Conservation (phyloP, 2,888 invertebrate species). For the Hydriomena furcata region DNA sequence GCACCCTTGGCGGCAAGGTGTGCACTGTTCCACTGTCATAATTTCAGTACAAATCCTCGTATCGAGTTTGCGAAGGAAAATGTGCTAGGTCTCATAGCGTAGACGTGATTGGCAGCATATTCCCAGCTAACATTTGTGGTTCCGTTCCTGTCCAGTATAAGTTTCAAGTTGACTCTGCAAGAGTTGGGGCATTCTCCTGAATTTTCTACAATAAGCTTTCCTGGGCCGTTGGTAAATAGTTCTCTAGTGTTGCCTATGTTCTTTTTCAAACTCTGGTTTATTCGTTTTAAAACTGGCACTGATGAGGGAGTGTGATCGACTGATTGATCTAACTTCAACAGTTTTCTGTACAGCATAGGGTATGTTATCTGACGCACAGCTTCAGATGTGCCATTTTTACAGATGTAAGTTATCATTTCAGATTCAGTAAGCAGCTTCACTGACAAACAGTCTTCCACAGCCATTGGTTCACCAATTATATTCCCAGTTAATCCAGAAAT, state of each 20-base stretch:
- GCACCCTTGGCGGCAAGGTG: slow-evolving; percentile 77
- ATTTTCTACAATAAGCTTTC: slow-evolving; percentile 88
- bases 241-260: slow-evolving; percentile 82
- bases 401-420: slow-evolving; percentile 81
- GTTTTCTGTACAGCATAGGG: slow-evolving; percentile 57
- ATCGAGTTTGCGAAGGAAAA: slow-evolving; percentile 85
- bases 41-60: slow-evolving; percentile 90
- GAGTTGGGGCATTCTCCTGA: slow-evolving; percentile 87
- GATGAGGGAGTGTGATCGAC: slow-evolving; percentile 49
- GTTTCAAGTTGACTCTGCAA: slow-evolving; percentile 85
- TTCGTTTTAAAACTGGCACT: slow-evolving; percentile 70
- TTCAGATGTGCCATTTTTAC: slow-evolving; percentile 83
- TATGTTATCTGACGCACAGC: slow-evolving; percentile 73
- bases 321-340: slow-evolving; percentile 59
- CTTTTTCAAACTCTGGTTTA: slow-evolving; percentile 81
- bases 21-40: slow-evolving; percentile 90
- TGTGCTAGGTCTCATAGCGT: slow-evolving; percentile 88
- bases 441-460: slow-evolving; percentile 82
- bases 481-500: slow-evolving; percentile 88
- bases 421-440: slow-evolving; percentile 83
- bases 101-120: slow-evolving; percentile 85
- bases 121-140: slow-evolving; percentile 83
- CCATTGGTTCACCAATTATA: slow-evolving; percentile 85
- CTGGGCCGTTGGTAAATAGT: slow-evolving; percentile 84
- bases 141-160: slow-evolving; percentile 81